These are phyloP conservation scores for Chymomyza costata DNA, from an alignment of 1,140 invertebrate species.

Conservation along the genomic window DNA sequence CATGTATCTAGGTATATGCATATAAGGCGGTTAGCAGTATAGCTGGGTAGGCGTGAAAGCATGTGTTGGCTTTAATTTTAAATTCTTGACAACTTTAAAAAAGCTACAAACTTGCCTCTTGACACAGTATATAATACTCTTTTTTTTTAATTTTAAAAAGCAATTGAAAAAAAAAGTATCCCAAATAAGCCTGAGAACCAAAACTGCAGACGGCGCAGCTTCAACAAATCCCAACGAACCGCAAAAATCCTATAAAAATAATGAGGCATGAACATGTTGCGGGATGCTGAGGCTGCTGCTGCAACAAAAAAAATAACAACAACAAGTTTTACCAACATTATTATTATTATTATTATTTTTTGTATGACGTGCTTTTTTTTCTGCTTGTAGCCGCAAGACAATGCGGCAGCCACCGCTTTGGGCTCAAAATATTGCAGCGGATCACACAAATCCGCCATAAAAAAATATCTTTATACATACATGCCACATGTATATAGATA, in stretches of 20 bases:
- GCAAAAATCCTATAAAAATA: conserved; percentile 71
- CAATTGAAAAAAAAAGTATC: conserved; percentile 16
- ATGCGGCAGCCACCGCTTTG: conserved; percentile 40
- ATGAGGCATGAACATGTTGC: conserved; percentile 70
- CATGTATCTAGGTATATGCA: conserved; percentile 69
- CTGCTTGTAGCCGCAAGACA: conserved; percentile 35
- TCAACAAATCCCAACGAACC: conserved; percentile 54
- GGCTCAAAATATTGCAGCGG: conserved; percentile 66
- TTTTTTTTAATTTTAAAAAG: conserved; percentile 1
- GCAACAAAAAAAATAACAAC: conserved; percentile 18
- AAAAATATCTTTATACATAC: conserved; percentile 32
- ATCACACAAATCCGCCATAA: conserved; percentile 74
- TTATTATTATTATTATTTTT: conserved; percentile 58
- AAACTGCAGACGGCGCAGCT: conserved; percentile 34
- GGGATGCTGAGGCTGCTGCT: conserved; percentile 37
- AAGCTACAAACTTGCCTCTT: background rate
- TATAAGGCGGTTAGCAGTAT: conserved; percentile 58
- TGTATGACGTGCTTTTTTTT: conserved; percentile 2
- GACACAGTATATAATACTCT: background rate
- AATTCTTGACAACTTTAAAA: too few species aligned
- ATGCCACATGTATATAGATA: conserved; percentile 8
- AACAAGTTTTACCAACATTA: conserved; percentile 30
- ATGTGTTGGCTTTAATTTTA: conserved; percentile 63
- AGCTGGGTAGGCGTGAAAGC: conserved; percentile 68
- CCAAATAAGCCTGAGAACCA: conserved; percentile 42